Base-by-base conservation (phyloP, 2,888 invertebrate genomes). In the Sturmia bella region DNA sequence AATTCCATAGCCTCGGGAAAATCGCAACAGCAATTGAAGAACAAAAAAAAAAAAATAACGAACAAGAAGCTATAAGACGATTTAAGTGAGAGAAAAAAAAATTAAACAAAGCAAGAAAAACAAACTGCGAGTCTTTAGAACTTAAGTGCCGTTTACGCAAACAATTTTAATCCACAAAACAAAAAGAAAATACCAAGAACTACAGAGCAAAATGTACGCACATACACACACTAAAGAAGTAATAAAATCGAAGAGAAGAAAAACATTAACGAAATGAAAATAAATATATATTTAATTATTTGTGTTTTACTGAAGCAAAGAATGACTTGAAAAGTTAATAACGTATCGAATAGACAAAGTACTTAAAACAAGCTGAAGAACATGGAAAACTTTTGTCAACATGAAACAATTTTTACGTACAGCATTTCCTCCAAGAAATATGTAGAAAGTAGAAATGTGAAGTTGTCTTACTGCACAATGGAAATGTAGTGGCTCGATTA, bases 141-240 rank as follows among this genome's bases (percentile, higher is more conserved):
- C 86, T 86, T 83, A 81, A 85, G 86, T 86, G 86, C 85, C 86
- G 86, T 86, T 84, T 77, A 75, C 83, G 84, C 83, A 86, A 85
- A 63, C 13, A 66, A 48, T 13, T 57, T 50, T 50, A n/a, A 24
- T 19, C 64, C 21, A 0, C n/a, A n/a, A 74, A 21, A 64, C 54
- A 61, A 59, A 32, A 32, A 32, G 1, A 66, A 41, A 50, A 52
- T 13, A 61, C 61, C 17, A 50, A 7, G 2, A 32, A 48, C n/a
- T 5, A 15, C 4, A 43, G 3, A 45, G 6, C 9, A 15, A 17
- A 43, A 43, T 12, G 37, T 19, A 17, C 17, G 5, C 17, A 59
- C 15, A 57, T 9, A 1, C 9, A 32, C 19, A 27, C 41, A 52
- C n/a, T 37, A 54, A 43, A 39, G 50, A 4, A 56, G 37, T 37